A percentile compares a stretch with the other conserved stretches of the same genome.
Conservation (phyloP, 2,888 invertebrate species). For the Melieria omissa region DNA sequence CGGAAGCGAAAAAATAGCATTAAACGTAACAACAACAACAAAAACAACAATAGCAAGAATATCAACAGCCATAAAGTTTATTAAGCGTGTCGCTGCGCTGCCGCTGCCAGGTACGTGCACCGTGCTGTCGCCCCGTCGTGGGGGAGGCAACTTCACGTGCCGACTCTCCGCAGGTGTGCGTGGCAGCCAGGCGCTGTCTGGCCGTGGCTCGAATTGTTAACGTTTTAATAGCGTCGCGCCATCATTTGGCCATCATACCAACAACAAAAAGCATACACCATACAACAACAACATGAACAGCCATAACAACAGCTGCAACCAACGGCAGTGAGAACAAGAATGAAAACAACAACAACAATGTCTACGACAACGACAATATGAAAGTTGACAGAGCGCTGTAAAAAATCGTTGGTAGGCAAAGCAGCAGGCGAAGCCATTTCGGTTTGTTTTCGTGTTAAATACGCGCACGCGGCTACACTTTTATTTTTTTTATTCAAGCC, state of each 20-base stretch:
- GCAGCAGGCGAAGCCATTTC: too few relatives aligned
- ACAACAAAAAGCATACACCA: not conserved
- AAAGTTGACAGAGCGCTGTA: too few relatives aligned
- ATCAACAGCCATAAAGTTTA: constrained; percentile 22
- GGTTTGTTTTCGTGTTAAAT: too few relatives aligned
- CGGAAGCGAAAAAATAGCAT: constrained; percentile 10
- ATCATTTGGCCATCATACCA: too few relatives aligned
- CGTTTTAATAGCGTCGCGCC: constrained; percentile 10
- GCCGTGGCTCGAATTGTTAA: constrained; percentile 28
- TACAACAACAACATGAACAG: not conserved
- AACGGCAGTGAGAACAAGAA: not conserved
- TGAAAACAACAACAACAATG: not conserved
- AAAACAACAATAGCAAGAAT: not conserved
- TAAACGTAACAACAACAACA: constrained; percentile 13
- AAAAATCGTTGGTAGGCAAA: too few relatives aligned
- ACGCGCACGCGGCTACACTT: too few relatives aligned
- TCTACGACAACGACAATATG: not conserved
- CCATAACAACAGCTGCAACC: not conserved
- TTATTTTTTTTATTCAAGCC: too few relatives aligned
- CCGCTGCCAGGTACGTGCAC: not conserved
- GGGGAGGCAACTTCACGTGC: not conserved
- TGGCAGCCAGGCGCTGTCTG: not conserved
- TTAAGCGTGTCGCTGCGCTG: constrained; percentile 9
- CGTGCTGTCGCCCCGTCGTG: not conserved
- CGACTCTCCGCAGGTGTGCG: constrained; percentile 9